Percentiles rank a stretch among this genome's conserved stretches.
These are phyloP conservation scores for Adelphocoris suturalis DNA, from an alignment of 2,888 invertebrate genomes.

Conservation along the genomic window DNA sequence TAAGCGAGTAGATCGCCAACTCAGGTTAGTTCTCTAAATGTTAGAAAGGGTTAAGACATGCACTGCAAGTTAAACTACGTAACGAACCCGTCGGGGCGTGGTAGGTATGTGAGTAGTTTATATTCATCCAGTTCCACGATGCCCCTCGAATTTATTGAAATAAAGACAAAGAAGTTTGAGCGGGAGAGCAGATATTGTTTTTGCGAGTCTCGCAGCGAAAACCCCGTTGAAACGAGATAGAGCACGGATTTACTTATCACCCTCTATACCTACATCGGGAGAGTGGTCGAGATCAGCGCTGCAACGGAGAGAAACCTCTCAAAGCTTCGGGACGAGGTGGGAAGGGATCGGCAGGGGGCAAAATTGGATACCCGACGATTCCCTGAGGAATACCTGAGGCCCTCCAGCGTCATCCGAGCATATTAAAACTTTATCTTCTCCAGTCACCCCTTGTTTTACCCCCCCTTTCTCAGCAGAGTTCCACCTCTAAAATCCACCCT, in stretches of 20 bases:
- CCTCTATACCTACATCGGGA: background rate
- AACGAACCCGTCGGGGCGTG: no score
- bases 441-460: background rate
- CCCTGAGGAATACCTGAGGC: constrained; percentile 23
- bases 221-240: constrained; percentile 30
- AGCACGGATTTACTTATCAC: background rate
- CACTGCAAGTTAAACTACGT: no score
- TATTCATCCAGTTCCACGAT: background rate
- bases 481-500: constrained; percentile 14
- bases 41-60: no score
- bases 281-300: background rate
- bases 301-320: background rate
- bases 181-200: background rate
- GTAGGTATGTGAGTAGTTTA: background rate
- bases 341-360: constrained; percentile 14
- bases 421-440: constrained; percentile 44
- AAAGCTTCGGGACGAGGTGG: background rate
- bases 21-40: no score
- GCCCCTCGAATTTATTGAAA: background rate
- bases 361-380: constrained; percentile 4
- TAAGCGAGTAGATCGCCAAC: no score
- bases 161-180: background rate
- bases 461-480: background rate
- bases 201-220: background rate
- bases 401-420: constrained; percentile 4